A percentile compares a stretch with the other conserved stretches of the same genome.
Evolutionary conservation across 2,113 vertebrate genomes (phyloP).

Genomic region (Lasiurus borealis): DNA sequence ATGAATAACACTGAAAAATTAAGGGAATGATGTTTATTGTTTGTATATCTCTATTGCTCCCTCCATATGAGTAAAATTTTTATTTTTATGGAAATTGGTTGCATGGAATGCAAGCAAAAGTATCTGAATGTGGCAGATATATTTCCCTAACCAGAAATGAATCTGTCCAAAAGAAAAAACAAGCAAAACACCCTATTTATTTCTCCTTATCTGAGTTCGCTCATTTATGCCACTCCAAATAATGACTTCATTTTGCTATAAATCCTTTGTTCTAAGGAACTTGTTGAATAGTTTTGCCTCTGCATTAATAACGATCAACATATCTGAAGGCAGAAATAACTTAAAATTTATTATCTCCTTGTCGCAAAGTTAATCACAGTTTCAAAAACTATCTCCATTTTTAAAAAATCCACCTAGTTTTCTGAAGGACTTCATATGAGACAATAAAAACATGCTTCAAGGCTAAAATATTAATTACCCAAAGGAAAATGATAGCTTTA

Average conservation of each 20-base stretch:
- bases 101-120: conserved; percentile 62
- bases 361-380: conserved; percentile 49
- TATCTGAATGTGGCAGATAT: conserved; percentile 59
- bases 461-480: not conserved
- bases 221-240: conserved; percentile 47
- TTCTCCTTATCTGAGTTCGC: conserved; percentile 37
- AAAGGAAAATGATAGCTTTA: not conserved
- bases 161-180: conserved; percentile 58
- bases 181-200: conserved; percentile 38
- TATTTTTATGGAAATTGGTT: conserved; percentile 77
- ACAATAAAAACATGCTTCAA: not conserved
- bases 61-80: conserved; percentile 60
- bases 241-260: conserved; percentile 32
- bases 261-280: conserved; percentile 49
- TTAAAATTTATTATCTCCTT: conserved; percentile 47
- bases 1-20: conserved; percentile 75
- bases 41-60: conserved; percentile 53
- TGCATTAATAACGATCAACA: not conserved
- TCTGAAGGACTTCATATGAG: conserved; percentile 29
- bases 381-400: conserved; percentile 2
- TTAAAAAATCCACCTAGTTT: not conserved
- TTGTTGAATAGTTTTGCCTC: conserved; percentile 34
- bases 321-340: conserved; percentile 1
- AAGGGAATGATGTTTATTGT: conserved; percentile 65
- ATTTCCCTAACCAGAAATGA: conserved; percentile 63